Percentiles rank a stretch among this genome's conserved stretches.
Evolutionary conservation across 92 coral and sea anemone species (phyloP).

Genomic region (Phymanthus crucifer): DNA sequence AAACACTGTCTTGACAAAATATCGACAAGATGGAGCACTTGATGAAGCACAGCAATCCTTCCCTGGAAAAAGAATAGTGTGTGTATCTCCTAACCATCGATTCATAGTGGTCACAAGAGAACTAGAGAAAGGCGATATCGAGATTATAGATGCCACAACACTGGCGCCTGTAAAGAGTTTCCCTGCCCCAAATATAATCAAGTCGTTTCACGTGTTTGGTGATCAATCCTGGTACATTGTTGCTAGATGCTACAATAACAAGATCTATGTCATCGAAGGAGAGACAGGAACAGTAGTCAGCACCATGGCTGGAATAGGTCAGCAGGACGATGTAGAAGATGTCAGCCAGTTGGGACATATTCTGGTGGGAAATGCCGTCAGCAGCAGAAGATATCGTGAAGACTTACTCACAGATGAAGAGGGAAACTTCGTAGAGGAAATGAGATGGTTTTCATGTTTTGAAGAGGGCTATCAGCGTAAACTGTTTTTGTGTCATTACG

Average conservation of each 20-base stretch:
- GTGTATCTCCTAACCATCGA: background rate
- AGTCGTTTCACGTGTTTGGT: constrained; percentile 16
- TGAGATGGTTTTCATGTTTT: background rate
- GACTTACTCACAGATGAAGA: background rate
- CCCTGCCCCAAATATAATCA: background rate
- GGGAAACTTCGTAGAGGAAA: background rate
- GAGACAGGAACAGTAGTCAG: constrained; percentile 9
- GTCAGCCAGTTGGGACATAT: background rate
- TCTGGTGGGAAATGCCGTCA: background rate
- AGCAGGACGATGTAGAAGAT: background rate
- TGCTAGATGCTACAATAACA: background rate
- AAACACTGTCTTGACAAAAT: background rate
- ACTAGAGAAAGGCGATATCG: background rate
- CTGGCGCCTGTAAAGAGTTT: background rate
- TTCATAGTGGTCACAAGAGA: background rate
- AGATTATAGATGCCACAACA: background rate
- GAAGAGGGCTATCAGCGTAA: background rate
- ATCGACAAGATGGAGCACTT: background rate
- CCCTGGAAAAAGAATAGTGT: background rate
- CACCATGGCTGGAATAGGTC: background rate
- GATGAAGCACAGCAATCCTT: background rate
- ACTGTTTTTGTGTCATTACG: background rate
- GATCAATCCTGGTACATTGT: constrained; percentile 17
- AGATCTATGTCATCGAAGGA: constrained; percentile 1
- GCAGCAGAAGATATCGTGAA: background rate